phyloP scores from a whole-genome alignment of 1,140 invertebrate species.

The Panagrolaimus sp. region DNA sequence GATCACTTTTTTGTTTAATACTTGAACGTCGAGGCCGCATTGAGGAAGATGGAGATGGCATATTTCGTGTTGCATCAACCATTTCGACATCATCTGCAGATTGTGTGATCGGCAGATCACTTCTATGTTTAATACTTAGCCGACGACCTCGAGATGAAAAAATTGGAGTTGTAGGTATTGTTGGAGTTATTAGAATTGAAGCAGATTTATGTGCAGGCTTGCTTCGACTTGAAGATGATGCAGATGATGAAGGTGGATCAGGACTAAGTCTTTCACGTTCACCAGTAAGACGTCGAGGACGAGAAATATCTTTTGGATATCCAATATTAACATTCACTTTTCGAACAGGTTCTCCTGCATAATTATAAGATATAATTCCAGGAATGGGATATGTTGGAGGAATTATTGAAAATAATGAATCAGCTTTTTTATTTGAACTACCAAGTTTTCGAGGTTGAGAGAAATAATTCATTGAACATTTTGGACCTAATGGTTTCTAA shows the following conservation, averaged over 20 bases:
- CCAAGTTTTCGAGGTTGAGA: not conserved
- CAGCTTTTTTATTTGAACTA: not conserved
- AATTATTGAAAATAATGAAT: not conserved
- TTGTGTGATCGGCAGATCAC: no score
- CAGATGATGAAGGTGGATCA: not conserved
- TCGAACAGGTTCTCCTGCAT: not conserved
- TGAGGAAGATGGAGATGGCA: no score
- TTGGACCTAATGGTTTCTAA: not conserved
- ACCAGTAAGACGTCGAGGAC: not conserved
- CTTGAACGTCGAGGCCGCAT: no score
- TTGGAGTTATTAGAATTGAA: no score
- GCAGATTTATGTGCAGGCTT: no score
- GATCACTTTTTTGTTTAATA: no score
- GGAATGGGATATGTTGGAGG: not conserved
- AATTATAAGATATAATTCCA: not conserved
- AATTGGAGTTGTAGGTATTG: no score
- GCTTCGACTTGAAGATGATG: no score
- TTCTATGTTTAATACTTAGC: no score
- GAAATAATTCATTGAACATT: not conserved
- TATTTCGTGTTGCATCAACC: no score
- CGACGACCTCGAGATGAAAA: no score
- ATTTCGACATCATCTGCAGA: no score
- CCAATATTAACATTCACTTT: not conserved
- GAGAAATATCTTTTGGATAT: slow-evolving; percentile 2
- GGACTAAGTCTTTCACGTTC: slow-evolving; percentile 6